These are phyloP conservation scores for Melopsittacus undulatus DNA, from an alignment of 2,797 vertebrate genomes.

Conservation along the genomic window DNA sequence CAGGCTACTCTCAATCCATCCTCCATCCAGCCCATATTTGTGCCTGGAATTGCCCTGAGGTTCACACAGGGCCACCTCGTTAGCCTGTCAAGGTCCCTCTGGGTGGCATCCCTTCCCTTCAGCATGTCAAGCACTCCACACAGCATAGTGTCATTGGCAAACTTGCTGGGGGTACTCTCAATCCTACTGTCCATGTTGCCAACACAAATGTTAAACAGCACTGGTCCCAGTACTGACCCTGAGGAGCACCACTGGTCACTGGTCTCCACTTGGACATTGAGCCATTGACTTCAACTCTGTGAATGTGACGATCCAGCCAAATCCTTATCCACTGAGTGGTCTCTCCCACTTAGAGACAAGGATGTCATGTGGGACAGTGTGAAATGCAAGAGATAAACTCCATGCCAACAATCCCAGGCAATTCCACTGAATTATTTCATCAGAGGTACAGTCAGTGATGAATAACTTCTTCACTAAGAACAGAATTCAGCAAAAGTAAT, in stretches of 20 bases:
- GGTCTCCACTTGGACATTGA: background rate
- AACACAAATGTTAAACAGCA: background rate
- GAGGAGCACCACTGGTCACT: background rate
- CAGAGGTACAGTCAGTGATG: background rate
- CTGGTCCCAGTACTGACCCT: background rate
- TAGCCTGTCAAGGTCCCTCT: background rate
- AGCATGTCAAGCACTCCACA: background rate
- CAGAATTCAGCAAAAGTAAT: conserved; percentile 14
- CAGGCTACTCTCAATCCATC: background rate
- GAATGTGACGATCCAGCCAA: background rate
- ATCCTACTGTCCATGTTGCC: background rate
- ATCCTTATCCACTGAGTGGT: background rate
- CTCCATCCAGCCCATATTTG: background rate
- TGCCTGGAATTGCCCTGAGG: background rate
- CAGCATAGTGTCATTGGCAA: background rate
- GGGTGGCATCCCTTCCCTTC: background rate
- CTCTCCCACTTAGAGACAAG: background rate
- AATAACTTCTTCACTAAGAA: conserved; percentile 11
- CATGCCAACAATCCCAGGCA: background rate
- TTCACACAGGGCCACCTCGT: background rate
- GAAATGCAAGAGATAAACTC: background rate
- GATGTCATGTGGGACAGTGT: background rate
- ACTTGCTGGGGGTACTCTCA: background rate
- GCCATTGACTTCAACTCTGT: background rate
- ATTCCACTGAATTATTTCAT: conserved; percentile 26